Evolutionary conservation across 1,140 invertebrate species (phyloP), one percentile per base, ranked within the genome.

Genomic region (Mya arenaria): DNA sequence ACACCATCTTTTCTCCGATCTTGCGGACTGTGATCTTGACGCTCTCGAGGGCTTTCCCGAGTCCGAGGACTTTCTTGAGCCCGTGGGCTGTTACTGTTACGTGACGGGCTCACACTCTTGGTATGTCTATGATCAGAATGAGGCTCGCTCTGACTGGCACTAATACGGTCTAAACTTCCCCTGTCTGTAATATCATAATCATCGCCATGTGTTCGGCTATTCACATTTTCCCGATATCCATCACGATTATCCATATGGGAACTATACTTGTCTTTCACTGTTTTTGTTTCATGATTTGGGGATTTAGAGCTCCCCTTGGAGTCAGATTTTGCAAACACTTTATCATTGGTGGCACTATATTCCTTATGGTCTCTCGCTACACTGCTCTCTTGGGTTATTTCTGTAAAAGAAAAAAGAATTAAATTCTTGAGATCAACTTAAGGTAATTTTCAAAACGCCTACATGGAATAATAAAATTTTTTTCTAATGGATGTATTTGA

Each of bases 361-460:
- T n/a, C n/a, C n/a, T n/a, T n/a, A n/a, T n/a, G n/a, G n/a, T 62
- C 60, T 23, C 15, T 30, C 4, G 19, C 56, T 0, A 63, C 25
- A 75, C 90, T 90, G 82, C 89, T 91, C 73, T 92, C 90, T 94
- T 97, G 96, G 86, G 96, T 97, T 89, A 98, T 97, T 95, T 97
- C 97, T 95, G 86, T 13, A 84, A 86, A n/a, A n/a, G n/a, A n/a
- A n/a, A n/a, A n/a, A n/a, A n/a, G n/a, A n/a, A n/a, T n/a, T n/a
- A n/a, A n/a, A n/a, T n/a, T n/a, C n/a, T n/a, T n/a, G n/a, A n/a
- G n/a, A n/a, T n/a, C n/a, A n/a, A n/a, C n/a, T n/a, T n/a, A n/a
- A n/a, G n/a, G n/a, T n/a, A n/a, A n/a, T n/a, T n/a, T n/a, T n/a
- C n/a, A n/a, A n/a, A n/a, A n/a, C n/a, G n/a, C n/a, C n/a, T n/a